Evolutionary conservation across 2,113 vertebrate species (phyloP).

Genomic region (Eolophus roseicapilla): DNA sequence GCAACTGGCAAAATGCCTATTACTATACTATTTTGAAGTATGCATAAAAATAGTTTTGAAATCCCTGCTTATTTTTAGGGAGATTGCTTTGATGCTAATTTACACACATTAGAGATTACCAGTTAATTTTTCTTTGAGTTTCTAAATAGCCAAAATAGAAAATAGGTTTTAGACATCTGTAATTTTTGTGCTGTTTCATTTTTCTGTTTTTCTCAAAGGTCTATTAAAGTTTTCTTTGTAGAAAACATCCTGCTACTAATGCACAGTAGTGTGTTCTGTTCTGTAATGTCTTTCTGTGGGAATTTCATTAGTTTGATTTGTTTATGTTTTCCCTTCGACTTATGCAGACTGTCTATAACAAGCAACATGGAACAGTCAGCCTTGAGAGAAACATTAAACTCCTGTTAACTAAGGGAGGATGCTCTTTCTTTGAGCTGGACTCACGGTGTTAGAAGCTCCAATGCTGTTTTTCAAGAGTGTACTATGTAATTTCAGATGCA

Average conservation of each 20-base stretch:
- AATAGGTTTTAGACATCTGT: neutral
- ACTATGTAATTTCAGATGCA: neutral
- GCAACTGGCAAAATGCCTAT: neutral
- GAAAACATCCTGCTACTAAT: neutral
- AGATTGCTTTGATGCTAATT: neutral
- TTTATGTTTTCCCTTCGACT: neutral
- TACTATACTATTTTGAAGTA: neutral
- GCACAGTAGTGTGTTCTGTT: neutral
- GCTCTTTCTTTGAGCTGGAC: neutral
- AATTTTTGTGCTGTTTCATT: neutral
- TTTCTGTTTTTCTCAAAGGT: neutral
- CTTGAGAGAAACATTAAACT: neutral
- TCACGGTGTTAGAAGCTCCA: neutral
- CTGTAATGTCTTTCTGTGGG: neutral
- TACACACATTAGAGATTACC: neutral
- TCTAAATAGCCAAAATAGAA: neutral
- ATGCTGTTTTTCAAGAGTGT: neutral
- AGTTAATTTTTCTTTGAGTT: neutral
- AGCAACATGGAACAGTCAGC: too few relatives aligned
- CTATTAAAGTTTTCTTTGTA: neutral
- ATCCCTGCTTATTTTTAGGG: neutral
- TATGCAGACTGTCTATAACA: neutral
- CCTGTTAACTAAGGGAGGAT: neutral
- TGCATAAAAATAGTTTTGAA: neutral
- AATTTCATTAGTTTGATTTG: neutral